phyloP scores from a whole-genome alignment of 2,888 invertebrate species.

The Standfussiana lucernea region DNA sequence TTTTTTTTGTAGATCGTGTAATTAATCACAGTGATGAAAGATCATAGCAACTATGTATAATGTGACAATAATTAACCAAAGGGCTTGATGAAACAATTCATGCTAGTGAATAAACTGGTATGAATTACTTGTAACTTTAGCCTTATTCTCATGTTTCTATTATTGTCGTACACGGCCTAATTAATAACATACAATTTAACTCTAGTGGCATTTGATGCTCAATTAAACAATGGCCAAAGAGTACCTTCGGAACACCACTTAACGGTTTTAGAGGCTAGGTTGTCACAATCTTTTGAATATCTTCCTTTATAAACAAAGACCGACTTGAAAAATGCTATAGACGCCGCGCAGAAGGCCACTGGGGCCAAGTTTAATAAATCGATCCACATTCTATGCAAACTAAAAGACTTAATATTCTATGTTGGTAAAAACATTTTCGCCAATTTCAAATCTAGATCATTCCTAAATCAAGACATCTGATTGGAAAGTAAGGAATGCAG shows the following conservation, averaged over 20 bases:
- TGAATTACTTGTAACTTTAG: conserved; percentile 32
- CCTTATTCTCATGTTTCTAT: conserved; percentile 6
- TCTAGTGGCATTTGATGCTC: not conserved
- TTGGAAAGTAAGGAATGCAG: not conserved
- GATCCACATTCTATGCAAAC: too few relatives aligned
- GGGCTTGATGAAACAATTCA: conserved; percentile 12
- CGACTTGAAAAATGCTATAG: too few relatives aligned
- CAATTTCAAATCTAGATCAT: not conserved
- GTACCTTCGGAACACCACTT: not conserved
- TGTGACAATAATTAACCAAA: conserved; percentile 15
- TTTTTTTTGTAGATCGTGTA: not conserved
- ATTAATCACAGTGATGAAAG: not conserved
- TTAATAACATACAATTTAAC: not conserved
- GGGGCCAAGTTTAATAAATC: too few relatives aligned
- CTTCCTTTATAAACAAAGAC: too few relatives aligned
- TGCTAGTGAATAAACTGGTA: conserved; percentile 10
- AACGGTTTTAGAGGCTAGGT: not conserved
- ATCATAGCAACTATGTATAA: not conserved
- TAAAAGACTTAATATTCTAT: too few relatives aligned
- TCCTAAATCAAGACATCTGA: not conserved
- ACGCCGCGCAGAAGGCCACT: too few relatives aligned
- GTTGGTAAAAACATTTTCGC: not conserved
- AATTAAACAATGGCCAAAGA: not conserved
- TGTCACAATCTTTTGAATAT: not conserved
- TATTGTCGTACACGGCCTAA: not conserved